These are phyloP conservation scores for Axea sp. DNA, from an alignment of 2,888 invertebrate species.

Conservation along the genomic window DNA sequence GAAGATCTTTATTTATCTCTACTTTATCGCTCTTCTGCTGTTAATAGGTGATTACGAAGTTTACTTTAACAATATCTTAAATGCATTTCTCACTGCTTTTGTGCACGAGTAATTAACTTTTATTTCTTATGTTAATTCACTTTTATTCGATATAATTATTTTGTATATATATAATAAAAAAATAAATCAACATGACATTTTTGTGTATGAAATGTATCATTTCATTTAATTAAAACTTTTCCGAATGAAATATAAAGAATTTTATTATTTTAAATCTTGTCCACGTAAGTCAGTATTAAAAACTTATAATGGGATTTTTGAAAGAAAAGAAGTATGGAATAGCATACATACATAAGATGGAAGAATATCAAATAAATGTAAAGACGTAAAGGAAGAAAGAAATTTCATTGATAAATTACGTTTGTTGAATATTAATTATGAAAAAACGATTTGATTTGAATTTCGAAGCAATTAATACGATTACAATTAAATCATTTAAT, in stretches of 20 bases:
- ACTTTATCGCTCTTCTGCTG: conserved; percentile 44
- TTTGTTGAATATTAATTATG: conserved; percentile 9
- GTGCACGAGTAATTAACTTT: too few relatives aligned
- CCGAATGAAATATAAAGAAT: conserved; percentile 49
- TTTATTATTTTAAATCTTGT: conserved; percentile 50
- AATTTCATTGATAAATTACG: conserved; percentile 10
- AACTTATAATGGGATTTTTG: conserved; percentile 53
- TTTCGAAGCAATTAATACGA: too few relatives aligned
- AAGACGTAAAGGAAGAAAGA: conserved; percentile 17
- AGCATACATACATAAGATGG: conserved; percentile 16
- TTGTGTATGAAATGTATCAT: too few relatives aligned
- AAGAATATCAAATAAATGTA: conserved; percentile 12
- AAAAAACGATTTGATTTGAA: too few relatives aligned
- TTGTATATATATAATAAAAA: too few relatives aligned
- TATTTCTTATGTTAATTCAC: too few relatives aligned
- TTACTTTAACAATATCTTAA: neutral
- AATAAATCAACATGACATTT: too few relatives aligned
- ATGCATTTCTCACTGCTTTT: too few relatives aligned
- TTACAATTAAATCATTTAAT: too few relatives aligned
- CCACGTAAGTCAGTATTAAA: conserved; percentile 46
- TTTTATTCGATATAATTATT: too few relatives aligned
- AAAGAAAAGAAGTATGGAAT: conserved; percentile 27
- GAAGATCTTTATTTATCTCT: conserved; percentile 11
- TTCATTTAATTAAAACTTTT: conserved; percentile 27
- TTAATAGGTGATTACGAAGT: conserved; percentile 24